Conservation (phyloP, 2,113 vertebrate species). For the Amblyornis subalaris region DNA sequence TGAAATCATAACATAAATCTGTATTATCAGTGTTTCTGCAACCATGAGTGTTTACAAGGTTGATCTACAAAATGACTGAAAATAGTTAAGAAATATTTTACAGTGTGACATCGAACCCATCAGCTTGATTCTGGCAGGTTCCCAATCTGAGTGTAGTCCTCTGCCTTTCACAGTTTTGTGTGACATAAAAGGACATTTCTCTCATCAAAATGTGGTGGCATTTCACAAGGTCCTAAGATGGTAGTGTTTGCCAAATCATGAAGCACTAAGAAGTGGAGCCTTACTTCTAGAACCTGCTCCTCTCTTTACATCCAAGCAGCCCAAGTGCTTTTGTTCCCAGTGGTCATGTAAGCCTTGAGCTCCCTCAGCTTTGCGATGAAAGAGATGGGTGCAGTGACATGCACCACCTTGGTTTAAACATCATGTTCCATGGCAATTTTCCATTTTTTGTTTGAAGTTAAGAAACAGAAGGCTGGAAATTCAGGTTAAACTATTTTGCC, state of each 20-base stretch:
- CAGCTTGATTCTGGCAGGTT: not conserved
- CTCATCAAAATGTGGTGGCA: not conserved
- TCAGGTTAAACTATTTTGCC: not conserved
- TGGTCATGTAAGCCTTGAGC: not conserved
- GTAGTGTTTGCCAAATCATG: not conserved
- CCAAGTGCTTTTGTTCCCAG: not conserved
- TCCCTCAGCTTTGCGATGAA: not conserved
- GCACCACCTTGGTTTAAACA: not conserved
- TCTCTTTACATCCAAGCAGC: not conserved
- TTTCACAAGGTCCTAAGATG: not conserved
- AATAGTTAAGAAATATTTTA: not conserved
- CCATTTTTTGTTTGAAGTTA: not conserved
- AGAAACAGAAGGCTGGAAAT: not conserved
- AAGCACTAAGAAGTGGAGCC: not conserved
- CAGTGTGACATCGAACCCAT: not conserved
- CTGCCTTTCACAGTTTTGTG: not conserved
- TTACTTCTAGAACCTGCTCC: not conserved
- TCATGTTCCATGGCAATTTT: not conserved
- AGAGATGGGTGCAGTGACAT: not conserved
- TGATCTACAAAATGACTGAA: not conserved
- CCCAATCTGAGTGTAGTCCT: not conserved
- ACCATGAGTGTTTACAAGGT: not conserved
- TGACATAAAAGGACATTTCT: not conserved
- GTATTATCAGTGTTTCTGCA: not conserved
- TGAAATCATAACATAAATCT: not conserved